Base-by-base conservation (phyloP, 2,888 invertebrate genomes). In the Ferdinandea cuprea region DNA sequence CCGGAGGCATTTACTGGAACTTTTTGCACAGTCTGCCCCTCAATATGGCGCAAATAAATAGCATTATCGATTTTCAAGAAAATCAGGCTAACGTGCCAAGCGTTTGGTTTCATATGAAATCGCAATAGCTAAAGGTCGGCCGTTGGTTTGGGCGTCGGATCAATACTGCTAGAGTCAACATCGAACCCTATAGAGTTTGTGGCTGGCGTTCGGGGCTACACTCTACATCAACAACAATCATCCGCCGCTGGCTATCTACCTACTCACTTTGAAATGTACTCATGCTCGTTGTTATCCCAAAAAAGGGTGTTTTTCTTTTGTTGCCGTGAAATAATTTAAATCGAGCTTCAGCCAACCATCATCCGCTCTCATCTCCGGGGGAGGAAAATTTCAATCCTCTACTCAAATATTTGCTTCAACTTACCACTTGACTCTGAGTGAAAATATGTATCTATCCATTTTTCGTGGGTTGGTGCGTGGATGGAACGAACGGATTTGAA, bases 381-480 rank as follows among this genome's bases (percentile, higher is more conserved):
- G 35, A 8, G 40, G 13, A 28, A 32, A 52, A 15, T 59, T 68
- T 54, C 66, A 52, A 52, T 61, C 58, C 52, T 52, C 44, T 59
- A 25, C 35, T 58, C 74, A 76, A 69, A 78, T 71, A 71, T 77
- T 69, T 77, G 61, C 69, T 77, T 63, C 48, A 69, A 77, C 69
- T 77, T 77, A 59, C 61, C 69, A 77, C 61, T 77, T 77, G 69
- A 63, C 77, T 77, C 63, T 48, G 32, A 71, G 71, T 50, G 59
- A 42, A 59, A 42, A 32, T 25, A 21, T 25, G 13, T 5, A 17
- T 19, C 6, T 63, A 37, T 32, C 7, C 17, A 46, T 46, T 56
- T 56, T 21, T 35, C 37, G 17, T 61, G n/a, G n/a, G n/a, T n/a
- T n/a, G n/a, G 6, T 19, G 3, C 3, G 9, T 11, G 6, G 17